These are phyloP conservation scores for Popillia japonica DNA, from an alignment of 1,140 invertebrate genomes.

Conservation along the genomic window DNA sequence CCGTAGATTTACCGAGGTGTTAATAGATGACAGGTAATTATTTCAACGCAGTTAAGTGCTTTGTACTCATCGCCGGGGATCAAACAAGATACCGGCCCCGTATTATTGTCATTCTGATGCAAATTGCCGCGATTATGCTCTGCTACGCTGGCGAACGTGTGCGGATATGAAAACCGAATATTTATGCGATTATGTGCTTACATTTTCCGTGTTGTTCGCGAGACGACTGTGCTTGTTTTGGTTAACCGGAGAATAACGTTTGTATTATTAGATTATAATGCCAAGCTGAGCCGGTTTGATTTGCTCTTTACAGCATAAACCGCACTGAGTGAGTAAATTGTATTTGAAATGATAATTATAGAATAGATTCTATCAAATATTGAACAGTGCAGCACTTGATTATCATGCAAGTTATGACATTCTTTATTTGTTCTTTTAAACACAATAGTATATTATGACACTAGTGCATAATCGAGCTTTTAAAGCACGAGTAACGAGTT, in stretches of 20 bases:
- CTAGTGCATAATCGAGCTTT: too few species aligned
- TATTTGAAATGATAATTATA: too few species aligned
- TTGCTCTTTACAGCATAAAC: too few species aligned
- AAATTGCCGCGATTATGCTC: conserved; percentile 35
- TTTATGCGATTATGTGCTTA: conserved; percentile 38
- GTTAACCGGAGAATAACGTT: background rate
- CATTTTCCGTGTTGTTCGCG: conserved; percentile 21
- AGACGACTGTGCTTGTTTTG: background rate
- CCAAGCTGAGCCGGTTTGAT: too few species aligned
- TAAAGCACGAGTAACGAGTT: too few species aligned
- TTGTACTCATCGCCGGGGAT: conserved; percentile 30
- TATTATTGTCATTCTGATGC: conserved; percentile 41
- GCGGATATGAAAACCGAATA: conserved; percentile 36
- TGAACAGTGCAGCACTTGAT: too few species aligned
- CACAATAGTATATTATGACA: too few species aligned
- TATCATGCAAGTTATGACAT: too few species aligned
- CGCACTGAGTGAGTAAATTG: too few species aligned
- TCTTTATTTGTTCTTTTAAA: too few species aligned
- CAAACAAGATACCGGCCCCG: conserved; percentile 38
- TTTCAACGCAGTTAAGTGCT: conserved; percentile 38
- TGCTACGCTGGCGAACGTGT: background rate
- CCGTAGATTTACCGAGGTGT: conserved; percentile 38
- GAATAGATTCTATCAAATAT: too few species aligned
- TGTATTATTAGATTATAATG: too few species aligned
- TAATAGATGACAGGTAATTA: conserved; percentile 42